Conservation (phyloP, 1,140 invertebrate genomes). For the Lordiphosa mommai region DNA sequence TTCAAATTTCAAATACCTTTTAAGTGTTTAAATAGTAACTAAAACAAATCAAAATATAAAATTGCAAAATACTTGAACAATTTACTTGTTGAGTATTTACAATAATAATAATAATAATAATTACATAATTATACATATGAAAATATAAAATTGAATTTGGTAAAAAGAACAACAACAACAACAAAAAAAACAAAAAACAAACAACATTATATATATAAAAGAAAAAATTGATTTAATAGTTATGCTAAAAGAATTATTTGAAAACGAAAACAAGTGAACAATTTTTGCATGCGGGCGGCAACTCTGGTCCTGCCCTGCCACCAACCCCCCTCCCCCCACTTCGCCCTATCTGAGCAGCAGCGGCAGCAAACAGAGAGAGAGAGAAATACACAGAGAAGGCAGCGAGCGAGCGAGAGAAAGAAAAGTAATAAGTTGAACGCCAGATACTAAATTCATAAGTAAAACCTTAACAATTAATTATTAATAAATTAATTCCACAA, state of each 20-base stretch:
- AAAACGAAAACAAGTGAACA: background rate
- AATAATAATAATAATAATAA: no score
- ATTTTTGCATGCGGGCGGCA: background rate
- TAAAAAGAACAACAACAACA: no score
- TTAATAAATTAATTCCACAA: conserved; percentile 6
- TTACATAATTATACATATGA: no score
- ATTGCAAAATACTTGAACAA: conserved; percentile 1
- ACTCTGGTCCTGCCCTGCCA: no score
- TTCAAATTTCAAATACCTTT: background rate
- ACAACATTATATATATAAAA: background rate
- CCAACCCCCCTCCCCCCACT: no score
- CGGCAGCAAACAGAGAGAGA: no score
- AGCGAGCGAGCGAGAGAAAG: background rate
- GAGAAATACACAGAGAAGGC: background rate
- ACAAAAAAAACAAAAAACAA: no score
- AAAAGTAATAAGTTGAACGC: background rate
- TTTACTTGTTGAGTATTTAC: no score
- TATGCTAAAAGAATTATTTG: conserved; percentile 7
- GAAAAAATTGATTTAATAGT: conserved; percentile 7
- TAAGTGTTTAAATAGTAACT: conserved; percentile 8
- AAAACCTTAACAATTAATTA: conserved; percentile 1
- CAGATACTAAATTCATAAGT: conserved; percentile 9
- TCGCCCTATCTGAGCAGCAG: no score
- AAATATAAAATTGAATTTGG: no score
- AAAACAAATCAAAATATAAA: conserved; percentile 6